phyloP scores from a whole-genome alignment of 2,888 invertebrate genomes.

The Latrodectus elegans region DNA sequence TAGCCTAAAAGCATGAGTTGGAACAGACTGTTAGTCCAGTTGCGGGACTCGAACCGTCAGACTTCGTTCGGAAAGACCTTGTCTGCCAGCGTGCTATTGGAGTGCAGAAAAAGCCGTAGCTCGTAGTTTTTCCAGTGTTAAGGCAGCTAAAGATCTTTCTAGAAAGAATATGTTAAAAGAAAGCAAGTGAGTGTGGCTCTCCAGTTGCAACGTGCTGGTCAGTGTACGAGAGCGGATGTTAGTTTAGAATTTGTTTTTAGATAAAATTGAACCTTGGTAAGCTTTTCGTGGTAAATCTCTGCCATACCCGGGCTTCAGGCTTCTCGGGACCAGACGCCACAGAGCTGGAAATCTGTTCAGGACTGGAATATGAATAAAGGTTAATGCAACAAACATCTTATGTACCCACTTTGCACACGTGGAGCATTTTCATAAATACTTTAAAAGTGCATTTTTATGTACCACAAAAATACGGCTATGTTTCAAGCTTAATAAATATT shows the following conservation, averaged over 20 bases:
- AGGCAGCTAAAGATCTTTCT: constrained; percentile 46
- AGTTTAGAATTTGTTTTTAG: neutral
- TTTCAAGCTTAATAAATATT: neutral
- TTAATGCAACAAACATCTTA: constrained; percentile 11
- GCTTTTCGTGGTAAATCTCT: constrained; percentile 40
- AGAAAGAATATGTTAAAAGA: constrained; percentile 22
- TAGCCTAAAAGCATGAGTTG: too few species aligned
- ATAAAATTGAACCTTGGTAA: constrained; percentile 48
- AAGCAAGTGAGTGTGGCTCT: constrained; percentile 42
- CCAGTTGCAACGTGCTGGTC: constrained; percentile 51
- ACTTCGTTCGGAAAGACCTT: too few species aligned
- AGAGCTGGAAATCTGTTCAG: constrained; percentile 61
- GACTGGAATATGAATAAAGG: constrained; percentile 52
- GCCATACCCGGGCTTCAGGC: constrained; percentile 53
- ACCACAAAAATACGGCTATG: too few species aligned
- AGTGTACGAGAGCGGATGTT: constrained; percentile 22
- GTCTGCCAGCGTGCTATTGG: too few species aligned
- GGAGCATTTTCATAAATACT: constrained; percentile 15
- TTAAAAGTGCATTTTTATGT: too few species aligned
- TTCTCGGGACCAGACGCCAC: constrained; percentile 60
- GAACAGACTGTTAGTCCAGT: too few species aligned
- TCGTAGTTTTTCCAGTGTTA: neutral
- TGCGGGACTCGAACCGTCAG: too few species aligned
- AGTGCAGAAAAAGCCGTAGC: neutral
- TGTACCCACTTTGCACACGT: neutral